Conservation (phyloP, 30 jellyfish, hydroid and myxozoan genomes). For the Chrysaora quinquecirrha region DNA sequence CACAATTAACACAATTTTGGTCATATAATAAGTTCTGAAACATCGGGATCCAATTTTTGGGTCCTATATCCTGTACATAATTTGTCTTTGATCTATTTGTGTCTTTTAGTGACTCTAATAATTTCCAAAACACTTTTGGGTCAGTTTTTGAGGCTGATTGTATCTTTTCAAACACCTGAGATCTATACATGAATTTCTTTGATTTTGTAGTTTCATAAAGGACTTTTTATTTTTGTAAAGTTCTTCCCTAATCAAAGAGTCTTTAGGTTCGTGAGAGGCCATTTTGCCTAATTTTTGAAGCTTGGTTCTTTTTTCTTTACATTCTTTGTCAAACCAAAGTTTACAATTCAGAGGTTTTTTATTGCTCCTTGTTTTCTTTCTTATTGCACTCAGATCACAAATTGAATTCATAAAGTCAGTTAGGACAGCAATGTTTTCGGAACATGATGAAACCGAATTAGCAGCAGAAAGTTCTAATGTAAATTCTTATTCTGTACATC, state of each 20-base stretch:
- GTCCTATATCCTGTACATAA: not conserved
- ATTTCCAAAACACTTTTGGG: not conserved
- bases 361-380: not conserved
- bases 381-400: not conserved
- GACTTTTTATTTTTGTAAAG: too few relatives aligned
- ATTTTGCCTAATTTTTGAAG: not conserved
- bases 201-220: too few relatives aligned
- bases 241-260: not conserved
- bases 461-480: not conserved
- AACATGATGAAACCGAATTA: not conserved
- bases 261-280: slow-evolving; percentile 16
- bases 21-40: not conserved
- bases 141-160: not conserved
- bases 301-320: slow-evolving; percentile 1
- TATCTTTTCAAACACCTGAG: too few relatives aligned
- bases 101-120: not conserved
- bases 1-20: not conserved
- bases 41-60: not conserved
- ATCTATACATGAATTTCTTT: too few relatives aligned
- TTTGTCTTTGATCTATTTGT: not conserved
- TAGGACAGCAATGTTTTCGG: not conserved
- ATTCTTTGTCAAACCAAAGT: slow-evolving; percentile 26
- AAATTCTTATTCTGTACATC: not conserved
- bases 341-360: not conserved
- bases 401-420: not conserved